Evolutionary conservation across 2,888 invertebrate species (phyloP).

Genomic region (Eupeodes luniger): DNA sequence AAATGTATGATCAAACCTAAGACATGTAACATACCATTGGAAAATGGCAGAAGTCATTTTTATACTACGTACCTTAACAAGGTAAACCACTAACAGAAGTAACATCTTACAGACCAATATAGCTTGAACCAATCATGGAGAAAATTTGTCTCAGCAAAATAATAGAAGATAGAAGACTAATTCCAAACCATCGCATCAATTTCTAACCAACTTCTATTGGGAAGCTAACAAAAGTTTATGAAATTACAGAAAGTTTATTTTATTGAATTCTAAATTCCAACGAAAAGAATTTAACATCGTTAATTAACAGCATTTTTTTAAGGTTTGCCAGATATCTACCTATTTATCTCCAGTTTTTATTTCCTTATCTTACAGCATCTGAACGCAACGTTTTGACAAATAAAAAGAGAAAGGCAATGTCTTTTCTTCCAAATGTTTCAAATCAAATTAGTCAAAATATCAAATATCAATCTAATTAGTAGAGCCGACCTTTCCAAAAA

Average conservation of each 20-base stretch:
- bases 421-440: background rate
- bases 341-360: conserved; percentile 1
- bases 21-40: too few species aligned
- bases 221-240: background rate
- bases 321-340: background rate
- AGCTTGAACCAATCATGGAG: too few species aligned
- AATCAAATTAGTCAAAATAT: conserved; percentile 36
- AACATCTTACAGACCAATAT: too few species aligned
- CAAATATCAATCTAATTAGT: conserved; percentile 35
- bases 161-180: too few species aligned
- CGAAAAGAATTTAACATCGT: background rate
- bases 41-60: too few species aligned
- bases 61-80: too few species aligned
- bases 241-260: background rate
- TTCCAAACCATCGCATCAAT: too few species aligned
- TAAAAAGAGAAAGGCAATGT: conserved; percentile 26
- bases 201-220: too few species aligned
- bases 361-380: background rate
- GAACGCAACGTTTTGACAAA: conserved; percentile 7
- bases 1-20: too few species aligned
- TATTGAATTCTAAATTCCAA: background rate
- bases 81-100: too few species aligned
- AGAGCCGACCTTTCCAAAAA: background rate
- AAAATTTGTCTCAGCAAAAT: too few species aligned
- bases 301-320: background rate